These are phyloP conservation scores for Caradrina clavipalpis DNA, from an alignment of 2,888 invertebrate species.

Conservation along the genomic window DNA sequence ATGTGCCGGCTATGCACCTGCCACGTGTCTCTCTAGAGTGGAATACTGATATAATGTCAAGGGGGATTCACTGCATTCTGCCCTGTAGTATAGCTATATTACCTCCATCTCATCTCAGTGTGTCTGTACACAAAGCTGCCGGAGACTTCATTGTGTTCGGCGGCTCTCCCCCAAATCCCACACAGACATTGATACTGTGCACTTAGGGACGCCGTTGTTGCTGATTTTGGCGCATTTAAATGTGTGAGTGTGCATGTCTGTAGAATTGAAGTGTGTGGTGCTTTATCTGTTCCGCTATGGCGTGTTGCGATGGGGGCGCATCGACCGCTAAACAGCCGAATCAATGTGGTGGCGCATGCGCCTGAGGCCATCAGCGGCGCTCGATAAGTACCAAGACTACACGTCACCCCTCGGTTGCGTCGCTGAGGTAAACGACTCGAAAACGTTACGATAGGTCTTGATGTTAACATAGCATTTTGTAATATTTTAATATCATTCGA, in stretches of 20 bases:
- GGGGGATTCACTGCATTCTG: constrained; percentile 3
- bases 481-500: constrained; percentile 54
- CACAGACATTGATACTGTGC: constrained; percentile 32
- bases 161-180: constrained; percentile 19
- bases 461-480: constrained; percentile 60
- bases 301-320: constrained; percentile 66
- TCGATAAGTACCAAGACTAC: constrained; percentile 77
- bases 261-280: constrained; percentile 38
- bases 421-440: constrained; percentile 84
- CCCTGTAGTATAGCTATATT: background rate
- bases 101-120: constrained; percentile 14
- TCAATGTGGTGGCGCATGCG: constrained; percentile 79
- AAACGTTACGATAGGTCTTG: constrained; percentile 87
- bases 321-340: constrained; percentile 68
- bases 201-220: constrained; percentile 25
- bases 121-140: constrained; percentile 12
- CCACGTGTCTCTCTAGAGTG: constrained; percentile 13
- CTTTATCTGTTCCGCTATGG: constrained; percentile 58
- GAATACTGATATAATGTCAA: constrained; percentile 18
- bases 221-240: constrained; percentile 35
- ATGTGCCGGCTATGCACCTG: constrained; percentile 18
- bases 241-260: constrained; percentile 47
- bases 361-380: constrained; percentile 55
- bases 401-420: constrained; percentile 80
- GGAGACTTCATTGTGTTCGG: constrained; percentile 39